Evolutionary conservation across 64 coral and sea anemone species (phyloP).

Genomic region (Cladopsammia gracilis): DNA sequence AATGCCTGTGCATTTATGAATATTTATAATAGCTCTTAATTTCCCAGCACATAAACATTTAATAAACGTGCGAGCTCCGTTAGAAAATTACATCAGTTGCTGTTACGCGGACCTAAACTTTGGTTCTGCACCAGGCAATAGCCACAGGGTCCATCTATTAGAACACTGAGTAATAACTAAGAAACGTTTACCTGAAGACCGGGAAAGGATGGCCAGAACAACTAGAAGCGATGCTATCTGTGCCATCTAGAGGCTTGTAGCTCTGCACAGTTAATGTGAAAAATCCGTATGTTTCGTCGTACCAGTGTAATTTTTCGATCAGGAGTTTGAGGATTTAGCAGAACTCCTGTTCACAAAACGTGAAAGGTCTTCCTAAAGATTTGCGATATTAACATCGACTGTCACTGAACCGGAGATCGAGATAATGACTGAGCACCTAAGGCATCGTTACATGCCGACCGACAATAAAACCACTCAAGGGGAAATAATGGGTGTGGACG

Average conservation of each 20-base stretch:
- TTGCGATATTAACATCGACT: background rate
- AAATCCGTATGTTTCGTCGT: too few relatives aligned
- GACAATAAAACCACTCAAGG: background rate
- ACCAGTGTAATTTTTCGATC: too few relatives aligned
- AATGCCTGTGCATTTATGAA: background rate
- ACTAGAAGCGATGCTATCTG: background rate
- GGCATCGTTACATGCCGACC: background rate
- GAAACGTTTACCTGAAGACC: background rate
- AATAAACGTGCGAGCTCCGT: background rate
- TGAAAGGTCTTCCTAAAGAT: background rate
- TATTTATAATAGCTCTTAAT: slow-evolving; percentile 7
- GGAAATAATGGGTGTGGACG: slow-evolving; percentile 18
- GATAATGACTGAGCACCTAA: background rate
- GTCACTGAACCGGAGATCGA: background rate
- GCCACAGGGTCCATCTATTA: background rate
- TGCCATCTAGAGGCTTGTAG: background rate
- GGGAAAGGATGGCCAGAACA: background rate
- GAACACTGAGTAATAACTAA: background rate
- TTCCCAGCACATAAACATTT: background rate
- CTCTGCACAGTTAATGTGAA: too few relatives aligned
- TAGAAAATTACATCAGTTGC: background rate
- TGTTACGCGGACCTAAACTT: too few relatives aligned
- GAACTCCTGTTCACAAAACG: background rate
- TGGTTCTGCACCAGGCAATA: background rate
- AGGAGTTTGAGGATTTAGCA: background rate